Evolutionary conservation across 2,113 vertebrate species (phyloP), one percentile per base, ranked within the genome.

Genomic region (Cynocephalus volans): DNA sequence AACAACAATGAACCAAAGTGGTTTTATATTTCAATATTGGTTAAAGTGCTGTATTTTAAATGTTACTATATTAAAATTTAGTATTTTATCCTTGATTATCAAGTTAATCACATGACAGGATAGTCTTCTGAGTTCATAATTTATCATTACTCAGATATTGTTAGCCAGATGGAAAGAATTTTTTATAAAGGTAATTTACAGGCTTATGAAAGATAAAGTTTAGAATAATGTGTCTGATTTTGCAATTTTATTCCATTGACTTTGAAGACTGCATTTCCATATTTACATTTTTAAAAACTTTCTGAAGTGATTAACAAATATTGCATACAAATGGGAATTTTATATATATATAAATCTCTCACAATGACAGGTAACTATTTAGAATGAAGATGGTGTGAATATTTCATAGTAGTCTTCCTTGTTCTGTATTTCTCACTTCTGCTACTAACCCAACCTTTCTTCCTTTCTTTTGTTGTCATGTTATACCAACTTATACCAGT

Each of bases 51-150:
- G 17, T 45, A 84, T 92, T 96, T 95, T 94, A 96, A 92, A 87
- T 77, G 70, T 92, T 90, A 67, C 81, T 76, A 52, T 79, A 33
- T 95, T 94, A 93, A 95, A 94, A 52, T 96, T 90, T 76, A 96
- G 17, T 69, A 54, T 90, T 93, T 96, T 96, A 79, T 95, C 58
- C 85, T 94, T 91, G 93, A 69, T 90, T 88, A 23, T 95, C 76
- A 89, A 76, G 8, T 94, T 95, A 83, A 69, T 96, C 76, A 84
- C 48, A 58, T 87, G 75, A 88, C 54, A n/a, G 23, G 28, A 33
- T 72, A 89, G 76, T 33, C 91, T 94, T 90, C 41, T 88, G 24
- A 79, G 21, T 88, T 79, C 64, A 14, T 86, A 33, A 72, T 96
- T 72, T 95, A 64, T 69, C 17, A n/a, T 79, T 88, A 52, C 18